Base-by-base conservation (phyloP, 2,797 vertebrate species). In the Melanotaenia boesemani region DNA sequence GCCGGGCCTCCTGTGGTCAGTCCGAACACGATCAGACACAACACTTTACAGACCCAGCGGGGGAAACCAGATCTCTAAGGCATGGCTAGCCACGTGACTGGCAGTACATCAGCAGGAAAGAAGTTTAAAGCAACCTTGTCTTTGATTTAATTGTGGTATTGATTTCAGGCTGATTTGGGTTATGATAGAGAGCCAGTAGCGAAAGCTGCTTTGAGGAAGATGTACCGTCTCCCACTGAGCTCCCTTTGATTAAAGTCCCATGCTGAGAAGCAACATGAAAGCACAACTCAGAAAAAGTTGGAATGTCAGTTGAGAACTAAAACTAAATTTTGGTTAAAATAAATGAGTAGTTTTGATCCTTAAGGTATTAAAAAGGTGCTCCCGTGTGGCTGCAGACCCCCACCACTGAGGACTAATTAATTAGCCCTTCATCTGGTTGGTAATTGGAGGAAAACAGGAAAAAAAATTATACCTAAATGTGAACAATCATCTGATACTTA, bases 401-500 rank as follows among this genome's bases (percentile, higher is more conserved):
- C 2, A 6, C 4, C 44, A 30, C 2, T 12, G 12, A 4, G 37
- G 12, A 13, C 37, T 13, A 13, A 39, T 39, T 39, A 39, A 3
- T 39, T 7, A 39, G 12, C 37, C 12, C 11, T 9, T 39, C 12
- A 39, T 12, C 39, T 46, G 26, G 16, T 5, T 18, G 5, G 2
- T 15, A 46, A 24, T 41, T 26, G 26, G 11, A 32, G 20, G 24
- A 16, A 63, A 46, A 30, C 1, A 63, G 46, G 5, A 30, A 48
- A 39, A 32, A 3, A 22, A 26, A 26, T 26, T 6, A 50, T 20
- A 13, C 11, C 11, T 2, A 22, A 15, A 28, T n/a, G 0, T 16
- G 10, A 54, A 55, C 30, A 30, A 15, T 16, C 2, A 2, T 6
- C 5, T 18, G 20, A 72, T 90, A 98, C 98, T 94, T 90, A 99